Base-by-base conservation (phyloP, 2,113 vertebrate species). In the Dicaeum eximium region DNA sequence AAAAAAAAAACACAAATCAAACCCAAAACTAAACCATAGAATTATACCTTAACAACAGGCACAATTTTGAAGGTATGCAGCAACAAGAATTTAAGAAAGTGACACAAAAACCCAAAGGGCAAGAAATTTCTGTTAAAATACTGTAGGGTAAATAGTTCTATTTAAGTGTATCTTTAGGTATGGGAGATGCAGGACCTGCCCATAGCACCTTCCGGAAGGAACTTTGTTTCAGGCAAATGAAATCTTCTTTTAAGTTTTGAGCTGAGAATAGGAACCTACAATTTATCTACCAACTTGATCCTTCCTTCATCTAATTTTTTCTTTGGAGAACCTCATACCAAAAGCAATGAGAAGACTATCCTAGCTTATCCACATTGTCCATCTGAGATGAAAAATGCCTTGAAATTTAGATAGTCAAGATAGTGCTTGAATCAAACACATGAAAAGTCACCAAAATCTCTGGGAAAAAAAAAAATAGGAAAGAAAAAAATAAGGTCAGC, bases 381-480 rank as follows among this genome's bases (percentile, higher is more conserved):
- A 35, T 18, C 8, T 28, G 10, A 74, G 28, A 58, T 25, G 12
- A 3, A 47, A 71, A 80, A 56, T 65, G 38, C 8, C 9, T 56
- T 72, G 19, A 66, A 70, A 42, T 53, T 70, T 65, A n/a, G n/a
- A n/a, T n/a, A n/a, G 10, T 48, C 20, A 42, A 88, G 21, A 56
- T 3, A 31, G 12, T 0, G 0, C 35, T 47, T 30, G 30, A 50
- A 35, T 7, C 8, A 50, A 60, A 38, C 3, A 38, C 4, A 38
- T 42, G 6, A 75, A 80, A 71, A 28, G 18, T 71, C 25, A 35
- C 6, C 13, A 57, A 78, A 84, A 58, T 10, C 16, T 50, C 20
- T 9, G 30, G 14, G 1, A 1, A 12, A 14, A 9, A 15, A n/a
- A 24, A 18, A 4, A 19, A 28, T 24, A 27, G 10, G 16, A 3